Percentiles rank a stretch among this genome's conserved stretches.
phyloP scores from a whole-genome alignment of 2,797 vertebrate genomes.

The Urocyon cinereoargenteus region DNA sequence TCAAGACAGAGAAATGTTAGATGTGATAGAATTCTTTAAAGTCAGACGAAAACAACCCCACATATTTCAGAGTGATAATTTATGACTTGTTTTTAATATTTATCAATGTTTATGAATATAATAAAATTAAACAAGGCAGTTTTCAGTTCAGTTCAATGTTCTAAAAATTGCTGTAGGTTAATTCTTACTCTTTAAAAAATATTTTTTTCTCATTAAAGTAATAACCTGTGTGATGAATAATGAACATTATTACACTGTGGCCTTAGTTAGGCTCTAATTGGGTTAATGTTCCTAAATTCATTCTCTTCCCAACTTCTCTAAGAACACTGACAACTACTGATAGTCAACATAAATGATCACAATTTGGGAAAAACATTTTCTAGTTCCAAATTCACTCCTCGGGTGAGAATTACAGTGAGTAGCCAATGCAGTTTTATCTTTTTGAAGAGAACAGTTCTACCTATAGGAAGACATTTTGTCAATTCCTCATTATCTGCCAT shows the following conservation, averaged over 20 bases:
- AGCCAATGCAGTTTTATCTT: neutral
- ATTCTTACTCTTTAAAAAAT: slow-evolving; percentile 17
- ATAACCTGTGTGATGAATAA: neutral
- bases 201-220: slow-evolving; percentile 43
- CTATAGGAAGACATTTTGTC: neutral
- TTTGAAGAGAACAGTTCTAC: neutral
- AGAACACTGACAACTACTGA: neutral
- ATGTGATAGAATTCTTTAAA: neutral
- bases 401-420: neutral
- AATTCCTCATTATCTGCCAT: neutral
- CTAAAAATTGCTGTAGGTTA: slow-evolving; percentile 19
- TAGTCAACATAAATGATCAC: neutral
- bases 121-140: neutral
- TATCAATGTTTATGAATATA: neutral
- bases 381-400: neutral
- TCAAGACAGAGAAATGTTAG: neutral
- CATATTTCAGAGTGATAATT: neutral
- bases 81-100: slow-evolving; percentile 24
- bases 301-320: neutral
- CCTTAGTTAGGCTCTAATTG: neutral
- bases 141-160: neutral
- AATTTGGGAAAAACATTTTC: neutral
- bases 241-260: neutral
- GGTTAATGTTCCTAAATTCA: neutral
- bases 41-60: neutral